These are phyloP conservation scores for Calameuta pallipes DNA, from an alignment of 2,888 invertebrate species.

Conservation along the genomic window DNA sequence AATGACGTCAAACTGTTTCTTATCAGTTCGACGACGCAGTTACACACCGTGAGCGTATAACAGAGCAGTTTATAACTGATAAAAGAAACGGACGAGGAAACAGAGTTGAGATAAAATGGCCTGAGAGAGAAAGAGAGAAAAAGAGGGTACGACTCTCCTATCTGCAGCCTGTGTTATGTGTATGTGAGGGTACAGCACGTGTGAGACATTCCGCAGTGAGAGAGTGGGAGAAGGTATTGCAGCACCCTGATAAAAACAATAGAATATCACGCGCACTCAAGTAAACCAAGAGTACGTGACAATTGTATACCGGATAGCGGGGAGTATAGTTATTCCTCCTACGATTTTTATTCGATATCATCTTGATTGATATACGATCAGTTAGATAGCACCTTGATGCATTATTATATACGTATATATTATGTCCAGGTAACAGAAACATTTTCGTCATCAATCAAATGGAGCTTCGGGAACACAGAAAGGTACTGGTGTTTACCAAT, in stretches of 20 bases:
- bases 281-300: not conserved
- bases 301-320: not conserved
- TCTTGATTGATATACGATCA: not conserved
- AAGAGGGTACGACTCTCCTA: not conserved
- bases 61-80: not conserved
- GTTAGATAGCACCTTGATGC: not conserved
- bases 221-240: not conserved
- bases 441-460: not conserved
- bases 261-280: not conserved
- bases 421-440: not conserved
- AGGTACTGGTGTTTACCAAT: not conserved
- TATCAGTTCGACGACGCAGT: not conserved
- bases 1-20: not conserved
- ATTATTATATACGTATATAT: not conserved
- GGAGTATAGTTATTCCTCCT: not conserved
- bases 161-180: not conserved
- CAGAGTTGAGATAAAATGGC: not conserved
- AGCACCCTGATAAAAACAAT: not conserved
- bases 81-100: not conserved
- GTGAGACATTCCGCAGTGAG: not conserved
- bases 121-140: not conserved
- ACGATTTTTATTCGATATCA: not conserved
- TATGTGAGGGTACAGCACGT: not conserved
- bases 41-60: not conserved
- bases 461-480: not conserved